Evolutionary conservation across 2,797 vertebrate species (phyloP).

Genomic region (Buceros bicornis): DNA sequence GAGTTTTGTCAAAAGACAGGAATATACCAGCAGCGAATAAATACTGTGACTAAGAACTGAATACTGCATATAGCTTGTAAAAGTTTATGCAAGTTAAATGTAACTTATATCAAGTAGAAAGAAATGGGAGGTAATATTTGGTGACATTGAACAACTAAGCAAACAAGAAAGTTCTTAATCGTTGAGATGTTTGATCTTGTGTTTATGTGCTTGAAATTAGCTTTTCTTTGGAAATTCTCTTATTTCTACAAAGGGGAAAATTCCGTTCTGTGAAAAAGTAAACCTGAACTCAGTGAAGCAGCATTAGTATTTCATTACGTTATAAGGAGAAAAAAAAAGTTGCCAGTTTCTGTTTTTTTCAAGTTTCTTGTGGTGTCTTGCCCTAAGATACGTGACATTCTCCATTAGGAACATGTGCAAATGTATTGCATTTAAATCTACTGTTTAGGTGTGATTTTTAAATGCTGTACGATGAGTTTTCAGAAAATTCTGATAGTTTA

Average conservation of each 20-base stretch:
- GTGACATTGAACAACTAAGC: not conserved
- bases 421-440: not conserved
- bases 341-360: not conserved
- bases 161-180: not conserved
- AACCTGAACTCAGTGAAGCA: not conserved
- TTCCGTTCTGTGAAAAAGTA: not conserved
- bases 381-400: not conserved
- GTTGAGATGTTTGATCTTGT: not conserved
- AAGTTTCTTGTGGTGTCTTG: not conserved
- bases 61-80: not conserved
- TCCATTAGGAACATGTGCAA: not conserved
- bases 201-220: not conserved
- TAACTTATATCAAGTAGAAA: not conserved
- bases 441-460: not conserved
- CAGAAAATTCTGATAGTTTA: not conserved
- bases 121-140: not conserved
- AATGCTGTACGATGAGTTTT: not conserved
- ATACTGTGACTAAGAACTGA: slow-evolving; percentile 32
- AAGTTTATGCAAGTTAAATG: not conserved
- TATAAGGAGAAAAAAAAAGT: not conserved
- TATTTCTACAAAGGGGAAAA: not conserved
- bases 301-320: not conserved
- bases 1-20: slow-evolving; percentile 30
- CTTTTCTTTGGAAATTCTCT: not conserved
- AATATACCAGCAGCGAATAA: slow-evolving; percentile 11